These are phyloP conservation scores for Melanotaenia boesemani DNA, from an alignment of 2,797 vertebrate species.

Conservation along the genomic window DNA sequence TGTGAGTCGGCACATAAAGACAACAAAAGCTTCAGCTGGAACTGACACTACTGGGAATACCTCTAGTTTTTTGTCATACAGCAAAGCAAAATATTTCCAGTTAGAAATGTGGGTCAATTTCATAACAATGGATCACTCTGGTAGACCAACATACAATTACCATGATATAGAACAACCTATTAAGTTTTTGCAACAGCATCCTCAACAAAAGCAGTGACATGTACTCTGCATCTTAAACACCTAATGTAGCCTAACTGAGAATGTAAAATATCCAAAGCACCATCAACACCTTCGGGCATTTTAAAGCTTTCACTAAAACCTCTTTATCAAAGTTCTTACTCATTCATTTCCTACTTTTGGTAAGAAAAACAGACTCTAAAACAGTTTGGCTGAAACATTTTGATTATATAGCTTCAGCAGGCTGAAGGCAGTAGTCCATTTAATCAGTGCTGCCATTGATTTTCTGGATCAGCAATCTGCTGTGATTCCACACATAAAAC, in stretches of 20 bases:
- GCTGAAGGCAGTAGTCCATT: conserved; percentile 40
- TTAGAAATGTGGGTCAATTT: background rate
- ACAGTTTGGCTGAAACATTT: conserved; percentile 30
- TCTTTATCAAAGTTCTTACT: conserved; percentile 16
- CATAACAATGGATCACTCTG: background rate
- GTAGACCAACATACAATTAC: background rate
- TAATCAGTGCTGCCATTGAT: conserved; percentile 74
- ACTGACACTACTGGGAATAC: background rate
- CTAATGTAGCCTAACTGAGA: background rate
- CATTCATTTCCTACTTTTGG: background rate
- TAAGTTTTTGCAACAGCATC: background rate
- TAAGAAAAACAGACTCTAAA: background rate
- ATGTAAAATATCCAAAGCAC: conserved; percentile 8
- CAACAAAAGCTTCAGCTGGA: background rate
- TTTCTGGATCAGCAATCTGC: conserved; percentile 59
- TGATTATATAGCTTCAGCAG: conserved; percentile 52
- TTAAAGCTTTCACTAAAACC: conserved; percentile 15
- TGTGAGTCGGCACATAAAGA: background rate
- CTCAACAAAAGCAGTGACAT: background rate
- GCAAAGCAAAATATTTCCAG: background rate
- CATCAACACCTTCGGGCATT: conserved; percentile 12
- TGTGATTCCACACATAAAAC: conserved; percentile 63
- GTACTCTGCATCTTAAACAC: conserved; percentile 6
- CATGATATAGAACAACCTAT: background rate
- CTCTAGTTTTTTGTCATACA: background rate